A percentile compares a stretch with the other conserved stretches of the same genome.
Evolutionary conservation across 2,113 vertebrate species (phyloP).

Genomic region (Crotalus helleri): DNA sequence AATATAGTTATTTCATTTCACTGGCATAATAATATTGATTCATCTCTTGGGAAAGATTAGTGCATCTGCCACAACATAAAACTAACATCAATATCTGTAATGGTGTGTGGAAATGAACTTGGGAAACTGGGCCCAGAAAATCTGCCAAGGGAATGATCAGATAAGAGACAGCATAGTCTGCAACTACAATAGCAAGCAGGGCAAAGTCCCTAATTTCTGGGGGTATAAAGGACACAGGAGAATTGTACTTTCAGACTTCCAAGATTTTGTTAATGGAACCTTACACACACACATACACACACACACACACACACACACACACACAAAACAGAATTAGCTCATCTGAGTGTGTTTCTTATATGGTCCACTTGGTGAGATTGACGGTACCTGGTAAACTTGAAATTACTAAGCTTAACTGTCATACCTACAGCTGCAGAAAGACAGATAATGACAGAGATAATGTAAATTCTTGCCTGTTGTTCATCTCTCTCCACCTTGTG

Average conservation of each 20-base stretch:
- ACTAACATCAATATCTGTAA: not conserved
- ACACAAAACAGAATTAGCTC: too few relatives aligned
- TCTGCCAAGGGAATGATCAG: not conserved
- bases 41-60: not conserved
- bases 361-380: not conserved
- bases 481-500: not conserved
- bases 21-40: not conserved
- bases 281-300: too few relatives aligned
- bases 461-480: not conserved
- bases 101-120: not conserved
- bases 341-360: too few relatives aligned
- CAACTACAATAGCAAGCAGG: not conserved
- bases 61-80: not conserved
- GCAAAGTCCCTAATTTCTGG: not conserved
- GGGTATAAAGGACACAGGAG: not conserved
- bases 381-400: not conserved
- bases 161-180: not conserved
- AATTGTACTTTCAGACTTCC: not conserved
- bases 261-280: too few relatives aligned
- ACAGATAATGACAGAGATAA: not conserved
- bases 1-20: not conserved
- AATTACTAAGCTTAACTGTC: not conserved
- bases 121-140: not conserved
- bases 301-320: too few relatives aligned
- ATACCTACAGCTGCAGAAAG: not conserved